Conservation (phyloP, 1,140 invertebrate genomes). For the Drosophila simulans region DNA sequence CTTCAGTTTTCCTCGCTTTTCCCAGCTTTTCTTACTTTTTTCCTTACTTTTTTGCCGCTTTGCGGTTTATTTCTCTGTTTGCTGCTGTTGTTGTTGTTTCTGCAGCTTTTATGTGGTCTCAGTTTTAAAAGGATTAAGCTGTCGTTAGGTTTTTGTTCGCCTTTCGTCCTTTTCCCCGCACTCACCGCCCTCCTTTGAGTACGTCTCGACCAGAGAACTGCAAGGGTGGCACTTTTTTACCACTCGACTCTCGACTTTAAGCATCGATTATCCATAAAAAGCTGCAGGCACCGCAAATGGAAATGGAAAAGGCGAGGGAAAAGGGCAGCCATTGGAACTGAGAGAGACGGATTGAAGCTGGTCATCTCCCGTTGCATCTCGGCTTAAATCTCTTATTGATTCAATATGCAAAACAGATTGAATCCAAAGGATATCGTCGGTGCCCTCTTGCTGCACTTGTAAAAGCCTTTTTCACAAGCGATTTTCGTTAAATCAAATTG, state of each 20-base stretch:
- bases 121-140: constrained; percentile 79
- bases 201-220: constrained; percentile 70
- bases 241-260: constrained; percentile 69
- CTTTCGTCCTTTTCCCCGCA: background rate
- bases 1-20: constrained; percentile 13
- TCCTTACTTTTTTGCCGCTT: constrained; percentile 15
- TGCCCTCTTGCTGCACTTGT: background rate
- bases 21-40: constrained; percentile 7
- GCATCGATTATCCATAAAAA: constrained; percentile 72
- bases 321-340: background rate
- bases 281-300: constrained; percentile 23
- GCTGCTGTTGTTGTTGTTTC: constrained; percentile 37
- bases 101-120: constrained; percentile 71
- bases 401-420: constrained; percentile 38
- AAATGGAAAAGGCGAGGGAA: constrained; percentile 2
- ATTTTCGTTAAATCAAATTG: constrained; percentile 14
- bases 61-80: constrained; percentile 47
- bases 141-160: constrained; percentile 68
- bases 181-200: constrained; percentile 19
- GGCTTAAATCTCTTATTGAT: constrained; percentile 25
- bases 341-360: background rate
- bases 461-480: background rate
- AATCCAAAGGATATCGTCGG: background rate
- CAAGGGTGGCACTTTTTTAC: no score
- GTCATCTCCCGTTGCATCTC: constrained; percentile 32